Evolutionary conservation across 2,113 vertebrate species (phyloP).

Genomic region (Scytalopus superciliaris): DNA sequence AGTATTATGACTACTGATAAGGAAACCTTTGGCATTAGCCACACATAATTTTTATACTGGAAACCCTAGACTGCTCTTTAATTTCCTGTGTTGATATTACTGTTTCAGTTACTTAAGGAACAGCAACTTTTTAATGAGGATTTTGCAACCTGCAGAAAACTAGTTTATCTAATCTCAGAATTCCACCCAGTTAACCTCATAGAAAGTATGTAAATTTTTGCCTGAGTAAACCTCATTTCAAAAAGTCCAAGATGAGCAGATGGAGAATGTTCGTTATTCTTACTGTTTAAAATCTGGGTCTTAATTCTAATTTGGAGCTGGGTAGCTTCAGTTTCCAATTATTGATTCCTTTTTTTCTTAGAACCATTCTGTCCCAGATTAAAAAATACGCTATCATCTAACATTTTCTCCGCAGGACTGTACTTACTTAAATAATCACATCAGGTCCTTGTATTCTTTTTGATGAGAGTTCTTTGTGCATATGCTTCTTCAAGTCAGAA

Average conservation of each 20-base stretch:
- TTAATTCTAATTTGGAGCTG: neutral
- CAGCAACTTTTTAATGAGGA: neutral
- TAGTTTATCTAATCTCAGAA: neutral
- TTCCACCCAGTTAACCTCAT: neutral
- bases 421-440: neutral
- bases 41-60: neutral
- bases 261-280: neutral
- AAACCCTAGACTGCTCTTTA: neutral
- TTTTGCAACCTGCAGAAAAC: neutral
- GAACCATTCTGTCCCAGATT: neutral
- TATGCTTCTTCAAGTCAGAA: neutral
- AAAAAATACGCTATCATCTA: neutral
- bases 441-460: neutral
- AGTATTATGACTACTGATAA: slow-evolving; percentile 3
- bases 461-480: neutral
- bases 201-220: neutral
- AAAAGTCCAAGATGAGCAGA: neutral
- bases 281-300: neutral
- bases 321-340: neutral
- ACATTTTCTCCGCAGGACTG: neutral
- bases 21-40: neutral
- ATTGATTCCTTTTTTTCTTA: neutral
- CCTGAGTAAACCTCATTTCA: neutral
- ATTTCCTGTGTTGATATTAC: slow-evolving; percentile 3
- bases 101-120: neutral